These are phyloP conservation scores for Psittacula echo DNA, from an alignment of 2,797 vertebrate genomes.

Conservation along the genomic window DNA sequence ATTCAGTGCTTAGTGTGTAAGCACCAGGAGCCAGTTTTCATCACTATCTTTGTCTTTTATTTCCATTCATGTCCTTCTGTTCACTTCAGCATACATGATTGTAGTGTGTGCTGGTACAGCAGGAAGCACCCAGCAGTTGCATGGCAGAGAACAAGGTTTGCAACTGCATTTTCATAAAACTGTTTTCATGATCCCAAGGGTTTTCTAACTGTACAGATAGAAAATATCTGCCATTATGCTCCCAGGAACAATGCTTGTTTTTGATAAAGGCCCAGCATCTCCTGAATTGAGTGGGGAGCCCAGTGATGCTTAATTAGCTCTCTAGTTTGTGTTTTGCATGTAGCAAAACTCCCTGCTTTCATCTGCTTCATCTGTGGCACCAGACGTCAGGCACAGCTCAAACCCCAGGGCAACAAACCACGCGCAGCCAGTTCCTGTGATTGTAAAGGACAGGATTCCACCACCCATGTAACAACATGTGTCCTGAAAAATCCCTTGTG, in stretches of 20 bases:
- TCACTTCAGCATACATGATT: background rate
- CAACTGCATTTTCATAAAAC: background rate
- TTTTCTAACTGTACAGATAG: constrained; percentile 40
- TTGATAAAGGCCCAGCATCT: background rate
- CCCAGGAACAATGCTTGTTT: constrained; percentile 16
- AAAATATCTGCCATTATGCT: constrained; percentile 41
- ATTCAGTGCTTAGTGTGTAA: background rate
- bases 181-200: background rate
- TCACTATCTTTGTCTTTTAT: constrained; percentile 21
- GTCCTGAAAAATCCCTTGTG: background rate
- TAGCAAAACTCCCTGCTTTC: constrained; percentile 12
- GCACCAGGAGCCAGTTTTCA: constrained; percentile 5
- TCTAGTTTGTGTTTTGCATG: background rate
- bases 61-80: constrained; percentile 54
- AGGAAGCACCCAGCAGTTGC: constrained; percentile 3
- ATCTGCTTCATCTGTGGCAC: background rate
- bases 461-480: rapidly evolving
- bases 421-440: rapidly evolving
- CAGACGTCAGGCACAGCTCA: background rate
- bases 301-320: background rate
- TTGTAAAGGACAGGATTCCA: background rate
- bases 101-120: background rate
- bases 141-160: background rate
- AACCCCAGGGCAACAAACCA: background rate
- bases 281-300: background rate